Base-by-base conservation (phyloP, 1,140 invertebrate species). In the Zaprionus inermis region DNA sequence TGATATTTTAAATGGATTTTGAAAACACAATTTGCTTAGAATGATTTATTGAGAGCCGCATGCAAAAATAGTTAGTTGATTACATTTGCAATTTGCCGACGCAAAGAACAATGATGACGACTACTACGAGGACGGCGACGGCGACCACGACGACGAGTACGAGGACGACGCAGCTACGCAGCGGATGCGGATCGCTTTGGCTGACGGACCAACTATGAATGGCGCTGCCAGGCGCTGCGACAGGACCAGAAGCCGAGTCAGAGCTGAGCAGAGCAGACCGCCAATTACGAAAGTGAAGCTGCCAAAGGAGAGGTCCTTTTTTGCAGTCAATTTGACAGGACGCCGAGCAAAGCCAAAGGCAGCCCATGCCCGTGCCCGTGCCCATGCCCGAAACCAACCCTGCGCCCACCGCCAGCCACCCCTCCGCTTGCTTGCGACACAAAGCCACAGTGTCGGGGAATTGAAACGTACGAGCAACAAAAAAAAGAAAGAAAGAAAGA, bases 271-370 rank as follows among this genome's bases (percentile, higher is more conserved):
- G 78, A 72, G 58, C 57, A 24, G 82, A 90, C 90, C 90, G 88
- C 90, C 90, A 91, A 91, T 91, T 91, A 91, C 79, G 81, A 91
- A 91, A 91, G 90, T 91, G 83, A 91, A 91, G 90, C 90, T 88
- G 88, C 82, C 83, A 88, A 76, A 84, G 84, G 67, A 89, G 84
- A 89, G 84, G 90, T 90, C 90, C 90, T 88, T 90, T 88, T 82
- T 91, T 81, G 90, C 81, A 91, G 90, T 91, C 90, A 91, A 91
- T 88, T 90, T 91, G 90, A 90, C 84, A 89, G 70, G 81, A 69
- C 79, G 81, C 73, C 60, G 44, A 73, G 78, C 82, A 90, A 90
- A 90, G 86, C 85, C 78, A 90, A 90, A 90, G 78, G 64, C 84
- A 89, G 70, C 41, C 66, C 77, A 60, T 18, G 49, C 56, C 24